Evolutionary conservation across 2,113 vertebrate genomes (phyloP), one percentile per base, ranked within the genome.

Genomic region (Junco hyemalis): DNA sequence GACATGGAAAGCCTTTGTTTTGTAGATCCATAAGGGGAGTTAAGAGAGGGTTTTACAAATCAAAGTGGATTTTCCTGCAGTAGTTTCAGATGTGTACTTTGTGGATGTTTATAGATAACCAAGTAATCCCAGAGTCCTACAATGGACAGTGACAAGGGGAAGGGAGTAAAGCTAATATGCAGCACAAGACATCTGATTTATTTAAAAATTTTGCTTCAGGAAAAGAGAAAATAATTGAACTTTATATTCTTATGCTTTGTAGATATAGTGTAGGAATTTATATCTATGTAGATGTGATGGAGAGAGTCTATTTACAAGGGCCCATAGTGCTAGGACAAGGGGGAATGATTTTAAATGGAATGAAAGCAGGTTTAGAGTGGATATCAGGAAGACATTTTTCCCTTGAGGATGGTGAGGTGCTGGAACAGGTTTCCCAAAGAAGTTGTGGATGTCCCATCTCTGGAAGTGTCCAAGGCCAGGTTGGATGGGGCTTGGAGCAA

Each of bases 401-500:
- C 40, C 47, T 61, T 26, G 31, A 54, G 17, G 29, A 5, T 42
- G 25, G 6, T 14, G 23, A 53, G 45, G 11, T 24, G 4, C 45
- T 66, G 69, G 16, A 29, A 53, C 13, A 53, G 16, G 3, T 25
- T 81, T 20, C 4, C 4, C 28, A 47, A 26, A 81, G 53, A 60
- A 68, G 16, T 0, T 74, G 38, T 24, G 18, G 26, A 21, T 72
- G 26, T 17, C 12, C 6, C 60, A 73, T 21, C 6, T 28, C 53
- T 38, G 33, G 8, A 17, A 73, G 10, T 45, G 51, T 8, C 13
- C 33, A 38, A 60, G 11, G 16, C 8, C 68, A 45, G 26, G 31
- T 0, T 57, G 50, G 59, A 28, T 0, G 0, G 10, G 28, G 8
- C 18, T 18, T 38, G 24, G 38, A 68, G 13, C 13, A 68, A 1